Evolutionary conservation across 2,797 vertebrate species (phyloP).

Genomic region (Netta rufina): DNA sequence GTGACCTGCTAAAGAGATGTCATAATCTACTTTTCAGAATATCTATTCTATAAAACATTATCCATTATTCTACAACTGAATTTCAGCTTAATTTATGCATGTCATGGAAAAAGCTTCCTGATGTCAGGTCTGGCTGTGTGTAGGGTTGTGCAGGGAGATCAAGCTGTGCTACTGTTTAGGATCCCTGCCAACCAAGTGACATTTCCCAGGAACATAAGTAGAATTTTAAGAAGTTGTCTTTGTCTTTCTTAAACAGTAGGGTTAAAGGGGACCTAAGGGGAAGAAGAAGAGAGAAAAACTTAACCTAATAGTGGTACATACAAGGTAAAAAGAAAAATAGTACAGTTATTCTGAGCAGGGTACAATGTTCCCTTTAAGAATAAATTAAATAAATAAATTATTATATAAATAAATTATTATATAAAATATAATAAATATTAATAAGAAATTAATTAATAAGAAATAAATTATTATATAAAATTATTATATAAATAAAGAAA

Average conservation of each 20-base stretch:
- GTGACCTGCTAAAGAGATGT: neutral
- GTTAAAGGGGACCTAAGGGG: conserved; percentile 48
- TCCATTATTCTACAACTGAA: conserved; percentile 48
- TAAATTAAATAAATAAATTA: neutral
- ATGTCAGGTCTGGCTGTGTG: conserved; percentile 63
- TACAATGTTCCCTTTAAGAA: neutral
- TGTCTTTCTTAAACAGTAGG: conserved; percentile 69
- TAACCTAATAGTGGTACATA: neutral
- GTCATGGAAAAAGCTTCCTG: conserved; percentile 69
- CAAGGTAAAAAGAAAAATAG: neutral
- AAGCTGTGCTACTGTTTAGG: conserved; percentile 72
- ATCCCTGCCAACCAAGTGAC: conserved; percentile 76
- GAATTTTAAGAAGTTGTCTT: conserved; percentile 78
- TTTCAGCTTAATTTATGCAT: conserved; percentile 76
- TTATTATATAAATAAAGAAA: neutral
- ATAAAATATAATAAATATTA: too few species aligned
- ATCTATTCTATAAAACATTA: neutral
- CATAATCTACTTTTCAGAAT: neutral
- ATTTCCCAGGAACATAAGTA: conserved; percentile 70
- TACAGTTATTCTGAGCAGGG: neutral
- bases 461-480: too few species aligned
- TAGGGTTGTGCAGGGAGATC: conserved; percentile 51
- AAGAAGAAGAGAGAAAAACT: neutral
- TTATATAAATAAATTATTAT: too few species aligned
- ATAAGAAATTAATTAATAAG: too few species aligned